These are phyloP conservation scores for Perodicticus potto DNA, from an alignment of 2,797 vertebrate genomes.

Conservation along the genomic window DNA sequence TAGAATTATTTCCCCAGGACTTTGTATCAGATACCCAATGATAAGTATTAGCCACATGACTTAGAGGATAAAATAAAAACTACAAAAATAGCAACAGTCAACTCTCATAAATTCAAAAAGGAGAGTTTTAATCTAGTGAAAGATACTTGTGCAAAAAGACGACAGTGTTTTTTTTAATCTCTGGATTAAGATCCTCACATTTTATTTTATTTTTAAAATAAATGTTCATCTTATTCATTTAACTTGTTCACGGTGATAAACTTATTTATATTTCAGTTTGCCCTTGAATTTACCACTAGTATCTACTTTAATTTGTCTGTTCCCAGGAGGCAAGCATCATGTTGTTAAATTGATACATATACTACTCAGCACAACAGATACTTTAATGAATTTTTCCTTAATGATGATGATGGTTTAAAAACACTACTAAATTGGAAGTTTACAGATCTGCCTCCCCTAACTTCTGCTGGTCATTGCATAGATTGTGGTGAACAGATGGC, in stretches of 20 bases:
- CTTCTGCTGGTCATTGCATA: slow-evolving; percentile 67
- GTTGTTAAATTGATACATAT: slow-evolving; percentile 61
- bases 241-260: neutral
- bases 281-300: slow-evolving; percentile 50
- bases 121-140: neutral
- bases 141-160: neutral
- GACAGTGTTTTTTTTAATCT: neutral
- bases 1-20: neutral
- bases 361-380: slow-evolving; percentile 59
- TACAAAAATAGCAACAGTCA: neutral
- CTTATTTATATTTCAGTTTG: neutral
- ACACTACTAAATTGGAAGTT: slow-evolving; percentile 41
- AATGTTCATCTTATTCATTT: neutral
- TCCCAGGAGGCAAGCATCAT: slow-evolving; percentile 38
- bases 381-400: slow-evolving; percentile 71
- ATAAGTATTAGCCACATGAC: neutral
- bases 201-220: slow-evolving; percentile 45
- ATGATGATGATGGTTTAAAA: slow-evolving; percentile 74
- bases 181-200: neutral
- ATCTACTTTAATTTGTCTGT: slow-evolving; percentile 54
- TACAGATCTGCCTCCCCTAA: slow-evolving; percentile 29
- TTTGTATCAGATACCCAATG: neutral
- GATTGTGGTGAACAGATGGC: slow-evolving; percentile 65
- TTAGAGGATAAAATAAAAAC: neutral
- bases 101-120: neutral